These are phyloP conservation scores for Melieria crassipennis DNA, from an alignment of 2,888 invertebrate species.

Conservation along the genomic window DNA sequence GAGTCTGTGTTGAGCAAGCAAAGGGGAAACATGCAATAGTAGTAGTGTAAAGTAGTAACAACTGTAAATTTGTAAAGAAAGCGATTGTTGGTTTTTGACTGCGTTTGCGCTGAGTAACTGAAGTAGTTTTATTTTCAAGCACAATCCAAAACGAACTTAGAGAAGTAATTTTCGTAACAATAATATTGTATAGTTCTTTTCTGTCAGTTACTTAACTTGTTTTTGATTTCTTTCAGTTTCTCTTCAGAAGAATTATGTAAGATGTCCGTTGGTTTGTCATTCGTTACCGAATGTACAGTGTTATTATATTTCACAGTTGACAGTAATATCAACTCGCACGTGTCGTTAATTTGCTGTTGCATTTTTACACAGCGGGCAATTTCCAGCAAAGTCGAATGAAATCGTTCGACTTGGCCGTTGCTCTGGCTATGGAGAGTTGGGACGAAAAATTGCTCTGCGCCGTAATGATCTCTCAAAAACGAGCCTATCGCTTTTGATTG, in stretches of 20 bases:
- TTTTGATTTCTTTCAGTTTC: neutral
- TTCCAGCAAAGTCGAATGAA: constrained; percentile 1
- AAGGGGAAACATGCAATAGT: no score
- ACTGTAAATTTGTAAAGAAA: no score
- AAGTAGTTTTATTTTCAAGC: no score
- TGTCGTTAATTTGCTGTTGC: neutral
- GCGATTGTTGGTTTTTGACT: no score
- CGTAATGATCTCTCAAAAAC: no score
- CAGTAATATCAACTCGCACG: neutral
- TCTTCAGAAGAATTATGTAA: neutral
- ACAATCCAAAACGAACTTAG: no score
- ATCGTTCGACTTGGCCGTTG: neutral
- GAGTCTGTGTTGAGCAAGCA: no score
- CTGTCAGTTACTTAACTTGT: neutral
- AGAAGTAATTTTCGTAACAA: no score
- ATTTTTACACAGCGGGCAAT: neutral
- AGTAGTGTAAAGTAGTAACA: no score
- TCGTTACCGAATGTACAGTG: neutral
- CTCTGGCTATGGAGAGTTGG: neutral
- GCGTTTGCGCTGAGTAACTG: no score
- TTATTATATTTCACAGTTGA: neutral
- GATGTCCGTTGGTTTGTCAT: neutral
- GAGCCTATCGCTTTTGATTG: no score
- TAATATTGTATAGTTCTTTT: neutral
- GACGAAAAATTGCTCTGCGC: no score